These are phyloP conservation scores for Centruroides sculpturatus DNA, from an alignment of 1,140 invertebrate genomes.

Conservation along the genomic window DNA sequence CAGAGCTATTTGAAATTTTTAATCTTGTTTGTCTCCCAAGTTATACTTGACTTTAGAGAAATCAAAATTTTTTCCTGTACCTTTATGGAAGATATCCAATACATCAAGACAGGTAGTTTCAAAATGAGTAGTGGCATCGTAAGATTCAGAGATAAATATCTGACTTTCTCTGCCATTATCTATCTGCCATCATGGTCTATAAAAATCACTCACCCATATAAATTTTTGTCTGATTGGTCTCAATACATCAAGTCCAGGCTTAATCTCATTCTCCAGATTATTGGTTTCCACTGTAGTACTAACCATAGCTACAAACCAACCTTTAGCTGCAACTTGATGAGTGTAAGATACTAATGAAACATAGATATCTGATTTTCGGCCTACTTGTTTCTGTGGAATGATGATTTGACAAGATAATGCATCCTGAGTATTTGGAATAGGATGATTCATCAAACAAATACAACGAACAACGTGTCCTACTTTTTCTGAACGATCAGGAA, in stretches of 20 bases:
- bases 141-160: conserved; percentile 86
- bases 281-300: conserved; percentile 97
- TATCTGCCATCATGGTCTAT: too few species aligned
- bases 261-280: conserved; percentile 88
- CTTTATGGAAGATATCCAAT: conserved; percentile 89
- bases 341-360: conserved; percentile 92
- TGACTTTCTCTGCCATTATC: too few species aligned
- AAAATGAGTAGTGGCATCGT: conserved; percentile 98
- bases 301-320: conserved; percentile 98
- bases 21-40: conserved; percentile 55
- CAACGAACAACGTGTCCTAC: conserved; percentile 60
- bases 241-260: conserved; percentile 81
- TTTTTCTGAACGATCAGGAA: conserved; percentile 59
- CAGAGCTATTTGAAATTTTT: neutral
- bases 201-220: too few species aligned
- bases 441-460: conserved; percentile 96
- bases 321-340: conserved; percentile 91
- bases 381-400: too few species aligned
- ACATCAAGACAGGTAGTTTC: conserved; percentile 98
- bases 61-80: conserved; percentile 94
- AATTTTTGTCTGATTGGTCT: conserved; percentile 86
- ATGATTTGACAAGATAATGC: too few species aligned
- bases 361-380: conserved; percentile 69
- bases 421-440: conserved; percentile 38
- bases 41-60: conserved; percentile 93